phyloP scores from a whole-genome alignment of 2,888 invertebrate genomes.

The Drosophila monieri region DNA sequence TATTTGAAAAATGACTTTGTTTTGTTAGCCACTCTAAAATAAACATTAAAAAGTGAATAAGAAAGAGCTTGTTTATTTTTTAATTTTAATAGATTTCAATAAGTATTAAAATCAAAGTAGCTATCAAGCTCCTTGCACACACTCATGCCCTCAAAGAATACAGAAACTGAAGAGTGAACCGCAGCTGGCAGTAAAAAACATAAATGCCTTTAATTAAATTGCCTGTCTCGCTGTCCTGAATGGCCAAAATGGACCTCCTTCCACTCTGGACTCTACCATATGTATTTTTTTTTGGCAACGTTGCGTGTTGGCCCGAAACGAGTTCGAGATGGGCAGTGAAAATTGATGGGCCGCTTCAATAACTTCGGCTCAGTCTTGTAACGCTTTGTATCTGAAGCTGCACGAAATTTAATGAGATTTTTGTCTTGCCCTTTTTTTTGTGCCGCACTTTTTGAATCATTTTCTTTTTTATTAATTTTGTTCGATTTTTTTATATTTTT shows the following conservation, averaged over 20 bases:
- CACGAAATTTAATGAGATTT: slow-evolving; percentile 72
- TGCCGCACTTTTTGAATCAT: slow-evolving; percentile 55
- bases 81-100: slow-evolving; percentile 2
- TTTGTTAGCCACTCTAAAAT: background rate
- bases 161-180: slow-evolving; percentile 31
- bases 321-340: slow-evolving; percentile 63
- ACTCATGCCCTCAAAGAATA: background rate
- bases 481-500: slow-evolving; percentile 33
- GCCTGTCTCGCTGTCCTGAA: slow-evolving; percentile 36
- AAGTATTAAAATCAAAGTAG: background rate
- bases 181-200: slow-evolving; percentile 45
- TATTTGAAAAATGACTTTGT: background rate
- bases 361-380: slow-evolving; percentile 47
- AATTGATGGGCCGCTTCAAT: slow-evolving; percentile 65
- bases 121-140: slow-evolving; percentile 3
- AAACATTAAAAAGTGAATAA: background rate
- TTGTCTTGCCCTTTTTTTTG: slow-evolving; percentile 34
- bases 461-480: slow-evolving; percentile 54
- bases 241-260: background rate
- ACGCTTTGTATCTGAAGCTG: slow-evolving; percentile 42
- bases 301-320: slow-evolving; percentile 45
- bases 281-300: slow-evolving; percentile 37
- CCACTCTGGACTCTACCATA: background rate
- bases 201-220: slow-evolving; percentile 73
- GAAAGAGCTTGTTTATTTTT: background rate